phyloP scores from a whole-genome alignment of 2,113 vertebrate genomes.

The Pygoscelis adeliae region DNA sequence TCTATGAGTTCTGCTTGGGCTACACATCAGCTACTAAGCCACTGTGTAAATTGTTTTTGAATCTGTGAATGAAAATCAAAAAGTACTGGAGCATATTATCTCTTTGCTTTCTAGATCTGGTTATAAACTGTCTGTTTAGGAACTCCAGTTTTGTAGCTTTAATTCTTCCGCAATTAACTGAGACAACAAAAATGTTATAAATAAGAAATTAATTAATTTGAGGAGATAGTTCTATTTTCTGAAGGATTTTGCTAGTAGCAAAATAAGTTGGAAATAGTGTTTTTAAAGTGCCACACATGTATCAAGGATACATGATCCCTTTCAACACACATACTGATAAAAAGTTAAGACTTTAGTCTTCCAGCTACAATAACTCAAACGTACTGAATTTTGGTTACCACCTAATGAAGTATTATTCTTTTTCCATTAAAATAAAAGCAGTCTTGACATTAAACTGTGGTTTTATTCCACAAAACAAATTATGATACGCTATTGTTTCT shows the following conservation, averaged over 20 bases:
- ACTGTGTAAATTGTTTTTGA: background rate
- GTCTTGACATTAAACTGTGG: background rate
- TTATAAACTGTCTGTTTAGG: background rate
- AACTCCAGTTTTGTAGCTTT: slow-evolving; percentile 25
- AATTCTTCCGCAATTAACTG: slow-evolving; percentile 38
- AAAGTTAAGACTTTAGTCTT: background rate
- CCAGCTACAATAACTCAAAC: slow-evolving; percentile 18
- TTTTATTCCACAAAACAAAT: background rate
- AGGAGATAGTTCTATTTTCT: slow-evolving; percentile 15
- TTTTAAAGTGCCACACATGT: background rate
- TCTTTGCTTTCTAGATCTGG: background rate
- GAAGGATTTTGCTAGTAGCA: slow-evolving; percentile 43
- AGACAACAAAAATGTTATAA: slow-evolving; percentile 25
- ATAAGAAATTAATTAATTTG: slow-evolving; percentile 30
- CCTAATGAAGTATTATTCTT: background rate
- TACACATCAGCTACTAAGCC: background rate
- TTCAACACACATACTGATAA: background rate
- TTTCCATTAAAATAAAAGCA: background rate
- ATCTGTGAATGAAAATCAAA: background rate
- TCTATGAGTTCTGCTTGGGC: background rate
- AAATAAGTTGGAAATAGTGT: slow-evolving; percentile 3
- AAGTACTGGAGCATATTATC: background rate
- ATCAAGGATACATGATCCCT: background rate
- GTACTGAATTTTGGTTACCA: background rate
- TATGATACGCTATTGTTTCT: background rate